A percentile compares a stretch with the other conserved stretches of the same genome.
Evolutionary conservation across 2,888 invertebrate species (phyloP).

Genomic region (Pelosia muscerda): DNA sequence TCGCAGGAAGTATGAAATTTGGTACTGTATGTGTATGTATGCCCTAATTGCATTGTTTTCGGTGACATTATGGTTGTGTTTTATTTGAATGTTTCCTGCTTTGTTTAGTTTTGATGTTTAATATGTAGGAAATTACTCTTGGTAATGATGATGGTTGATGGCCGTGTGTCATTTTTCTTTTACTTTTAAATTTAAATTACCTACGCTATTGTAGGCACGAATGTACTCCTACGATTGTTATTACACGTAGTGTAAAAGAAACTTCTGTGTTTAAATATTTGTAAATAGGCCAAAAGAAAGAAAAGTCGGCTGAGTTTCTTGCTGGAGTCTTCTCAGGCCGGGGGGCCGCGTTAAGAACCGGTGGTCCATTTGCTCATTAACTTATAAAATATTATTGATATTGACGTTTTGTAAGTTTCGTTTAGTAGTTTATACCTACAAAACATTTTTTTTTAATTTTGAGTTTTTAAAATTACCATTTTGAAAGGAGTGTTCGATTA

Average conservation of each 20-base stretch:
- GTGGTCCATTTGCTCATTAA: too few relatives aligned
- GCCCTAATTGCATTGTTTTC: slow-evolving; percentile 63
- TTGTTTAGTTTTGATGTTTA: slow-evolving; percentile 28
- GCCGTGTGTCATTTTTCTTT: slow-evolving; percentile 36
- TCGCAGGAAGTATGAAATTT: slow-evolving; percentile 70
- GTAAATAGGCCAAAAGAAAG: too few relatives aligned
- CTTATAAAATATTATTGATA: too few relatives aligned
- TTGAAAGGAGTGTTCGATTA: background rate
- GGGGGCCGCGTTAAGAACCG: too few relatives aligned
- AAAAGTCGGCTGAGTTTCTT: too few relatives aligned
- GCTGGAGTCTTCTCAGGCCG: too few relatives aligned
- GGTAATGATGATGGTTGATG: slow-evolving; percentile 43
- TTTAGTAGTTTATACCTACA: too few relatives aligned
- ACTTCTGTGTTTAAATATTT: background rate
- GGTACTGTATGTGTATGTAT: slow-evolving; percentile 54
- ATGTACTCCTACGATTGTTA: background rate
- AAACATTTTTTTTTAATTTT: too few relatives aligned
- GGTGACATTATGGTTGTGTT: slow-evolving; percentile 54
- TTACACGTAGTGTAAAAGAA: background rate
- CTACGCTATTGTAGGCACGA: slow-evolving; percentile 7
- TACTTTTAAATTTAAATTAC: slow-evolving; percentile 32
- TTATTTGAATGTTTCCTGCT: slow-evolving; percentile 52
- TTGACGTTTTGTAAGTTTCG: too few relatives aligned
- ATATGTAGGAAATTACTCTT: slow-evolving; percentile 25
- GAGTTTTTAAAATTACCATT: too few relatives aligned